A percentile compares a stretch with the other conserved stretches of the same genome.
phyloP scores from a whole-genome alignment of 1,140 invertebrate species.

The Hycleus phaleratus region DNA sequence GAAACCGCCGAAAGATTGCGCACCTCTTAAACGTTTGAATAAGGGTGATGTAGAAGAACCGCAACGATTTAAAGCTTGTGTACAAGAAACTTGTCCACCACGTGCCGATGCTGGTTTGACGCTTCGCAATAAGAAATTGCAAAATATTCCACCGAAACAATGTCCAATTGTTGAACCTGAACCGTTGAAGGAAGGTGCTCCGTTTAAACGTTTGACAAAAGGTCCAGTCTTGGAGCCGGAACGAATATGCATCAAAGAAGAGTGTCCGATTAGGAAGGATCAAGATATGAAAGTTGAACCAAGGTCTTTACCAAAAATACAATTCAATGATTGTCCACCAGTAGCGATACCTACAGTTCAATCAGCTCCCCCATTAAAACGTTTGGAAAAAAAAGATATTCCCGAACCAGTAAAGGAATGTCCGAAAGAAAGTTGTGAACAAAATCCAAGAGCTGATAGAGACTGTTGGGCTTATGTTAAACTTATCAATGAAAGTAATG shows the following conservation, averaged over 20 bases:
- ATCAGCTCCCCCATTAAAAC: slow-evolving; percentile 2
- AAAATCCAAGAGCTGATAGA: slow-evolving; percentile 8
- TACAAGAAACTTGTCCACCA: background rate
- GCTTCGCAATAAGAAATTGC: background rate
- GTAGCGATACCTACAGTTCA: background rate
- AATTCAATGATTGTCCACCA: slow-evolving; percentile 7
- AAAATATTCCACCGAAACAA: background rate
- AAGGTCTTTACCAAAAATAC: slow-evolving; percentile 5
- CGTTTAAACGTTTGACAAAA: slow-evolving; percentile 1
- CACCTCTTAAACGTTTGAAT: background rate
- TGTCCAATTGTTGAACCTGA: background rate
- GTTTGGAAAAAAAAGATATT: slow-evolving; percentile 8
- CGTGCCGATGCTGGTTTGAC: slow-evolving; percentile 14
- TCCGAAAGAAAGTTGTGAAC: background rate
- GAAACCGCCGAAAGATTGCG: background rate
- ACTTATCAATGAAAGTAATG: background rate
- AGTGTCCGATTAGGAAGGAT: background rate
- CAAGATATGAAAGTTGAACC: background rate
- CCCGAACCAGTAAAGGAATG: slow-evolving; percentile 17
- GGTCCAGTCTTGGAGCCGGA: background rate
- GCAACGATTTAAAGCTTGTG: background rate
- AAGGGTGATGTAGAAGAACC: slow-evolving; percentile 2
- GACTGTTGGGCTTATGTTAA: slow-evolving; percentile 7
- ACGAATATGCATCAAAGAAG: slow-evolving; percentile 13
- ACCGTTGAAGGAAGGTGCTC: background rate